Base-by-base conservation (phyloP, 2,888 invertebrate species). In the Galeopsomyia nigrocyanea region DNA sequence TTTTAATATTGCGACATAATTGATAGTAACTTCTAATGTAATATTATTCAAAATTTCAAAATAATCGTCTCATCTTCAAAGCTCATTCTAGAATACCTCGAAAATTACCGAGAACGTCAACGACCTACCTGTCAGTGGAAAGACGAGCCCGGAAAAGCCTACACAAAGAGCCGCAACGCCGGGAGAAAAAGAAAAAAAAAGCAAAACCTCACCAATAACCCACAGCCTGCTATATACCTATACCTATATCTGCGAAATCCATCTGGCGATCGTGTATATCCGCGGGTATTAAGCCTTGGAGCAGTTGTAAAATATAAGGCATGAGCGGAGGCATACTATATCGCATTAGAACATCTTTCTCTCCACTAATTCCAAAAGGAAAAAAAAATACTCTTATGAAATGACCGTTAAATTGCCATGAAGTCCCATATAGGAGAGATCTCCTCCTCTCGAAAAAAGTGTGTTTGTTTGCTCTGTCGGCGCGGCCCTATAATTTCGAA, bases 351-450 rank as follows among this genome's bases (percentile, higher is more conserved):
- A 3, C 61, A 66, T 73, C 68, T 64, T 51, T 55, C 14, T 31
- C 10, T 39, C 22, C 7, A 19, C 49, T 46, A 26, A 26, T 26
- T 10, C 19, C 17, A 16, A 64, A 31, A 22, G 13, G 13, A 10
- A 10, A 39, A 31, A 31, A 31, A 39, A 39, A 39, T 10, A 51
- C 46, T 57, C 64, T 49, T 21, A 31, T 31, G 21, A 65, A 73
- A 73, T 73, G 66, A 66, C 62, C 73, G 69, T 73, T 73, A 73
- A 73, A 73, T 73, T 73, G 63, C 66, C 69, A 62, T 31, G 62
- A 61, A 69, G 62, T 61, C 61, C n/a, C n/a, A n/a, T n/a, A n/a
- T n/a, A n/a, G n/a, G 68, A 16, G 21, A 49, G 46, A 47, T 51
- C 64, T 57, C 39, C 60, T 63, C 7, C 10, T 7, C 16, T 14